Evolutionary conservation across 37 sponge, comb jelly and placozoan genomes (phyloP), one percentile per base, ranked within the genome.

Genomic region (Halichondria panicea): DNA sequence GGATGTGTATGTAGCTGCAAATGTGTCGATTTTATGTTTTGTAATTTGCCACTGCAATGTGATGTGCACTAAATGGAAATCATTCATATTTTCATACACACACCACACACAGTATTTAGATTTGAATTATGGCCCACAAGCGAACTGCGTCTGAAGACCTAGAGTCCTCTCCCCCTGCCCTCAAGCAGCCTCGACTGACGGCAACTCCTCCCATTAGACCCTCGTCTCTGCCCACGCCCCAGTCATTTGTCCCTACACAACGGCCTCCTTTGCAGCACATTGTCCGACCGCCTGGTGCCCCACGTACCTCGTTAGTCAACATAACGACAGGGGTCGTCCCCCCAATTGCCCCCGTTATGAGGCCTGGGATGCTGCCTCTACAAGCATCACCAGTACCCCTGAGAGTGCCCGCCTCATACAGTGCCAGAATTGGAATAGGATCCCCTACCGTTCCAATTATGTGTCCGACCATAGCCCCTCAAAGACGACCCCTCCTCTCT

Each of bases 81-180:
- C 36, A 34, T 28, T 63, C 32, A 12, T 60, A 9, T 22, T 9
- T 60, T 15, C 62, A 12, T 60, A 9, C 22, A 9, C 6, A 33
- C 7, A 41, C 44, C 19, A 25, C 22, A 3, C 18, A 12, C 43
- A 27, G 43, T 68, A 4, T 39, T 44, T 7, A 9, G 2, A n/a
- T 42, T 31, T 27, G 6, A 55, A 71, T 3, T 36, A 70, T 81
- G 71, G 81, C 46, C 11, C 71, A 62, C 34, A 81, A 81, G 34
- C 62, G 81, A 18, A 31, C 81, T 32, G 40, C 53, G 21, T 34
- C 71, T 6, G 63, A 62, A 36, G 81, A 81, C 21, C 71, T 81
- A 36, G 72, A 71, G 6, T 42, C 15, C 1, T 36, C 81, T 18
- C 36, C 81, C 22, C 30, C 48, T 8, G 40, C 25, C 12, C 37